These are phyloP conservation scores for Monochamus alternatus DNA, from an alignment of 2,888 invertebrate genomes.

Conservation along the genomic window DNA sequence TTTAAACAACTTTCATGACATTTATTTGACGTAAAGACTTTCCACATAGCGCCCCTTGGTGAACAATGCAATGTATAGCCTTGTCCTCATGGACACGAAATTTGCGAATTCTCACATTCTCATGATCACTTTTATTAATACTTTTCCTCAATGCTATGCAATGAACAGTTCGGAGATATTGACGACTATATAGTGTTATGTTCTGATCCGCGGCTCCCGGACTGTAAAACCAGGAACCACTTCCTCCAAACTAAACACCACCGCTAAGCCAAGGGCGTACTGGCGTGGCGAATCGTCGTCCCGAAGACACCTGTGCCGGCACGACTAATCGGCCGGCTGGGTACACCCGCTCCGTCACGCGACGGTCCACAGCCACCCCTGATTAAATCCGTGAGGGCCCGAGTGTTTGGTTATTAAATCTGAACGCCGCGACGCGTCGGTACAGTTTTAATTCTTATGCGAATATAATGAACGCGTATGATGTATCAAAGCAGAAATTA, in stretches of 20 bases:
- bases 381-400: constrained; percentile 24
- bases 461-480: too few relatives aligned
- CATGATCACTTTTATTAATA: too few relatives aligned
- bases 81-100: too few relatives aligned
- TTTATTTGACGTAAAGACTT: too few relatives aligned
- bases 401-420: constrained; percentile 36
- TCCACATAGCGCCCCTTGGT: too few relatives aligned
- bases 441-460: constrained; percentile 11
- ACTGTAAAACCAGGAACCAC: constrained; percentile 10
- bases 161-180: too few relatives aligned
- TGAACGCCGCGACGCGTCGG: constrained; percentile 29
- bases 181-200: too few relatives aligned
- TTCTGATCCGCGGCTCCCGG: neutral
- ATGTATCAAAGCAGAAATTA: too few relatives aligned
- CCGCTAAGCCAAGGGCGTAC: constrained; percentile 7
- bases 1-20: too few relatives aligned
- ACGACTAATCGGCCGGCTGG: constrained; percentile 57
- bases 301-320: constrained; percentile 59
- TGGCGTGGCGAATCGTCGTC: constrained; percentile 21
- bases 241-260: constrained; percentile 16
- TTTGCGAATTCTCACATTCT: too few relatives aligned
- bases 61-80: too few relatives aligned
- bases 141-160: too few relatives aligned
- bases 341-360: constrained; percentile 49
- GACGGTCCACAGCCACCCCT: constrained; percentile 53